Evolutionary conservation across 1,140 invertebrate genomes (phyloP), one percentile per base, ranked within the genome.

Genomic region (Macrotrachela quadricornifera): DNA sequence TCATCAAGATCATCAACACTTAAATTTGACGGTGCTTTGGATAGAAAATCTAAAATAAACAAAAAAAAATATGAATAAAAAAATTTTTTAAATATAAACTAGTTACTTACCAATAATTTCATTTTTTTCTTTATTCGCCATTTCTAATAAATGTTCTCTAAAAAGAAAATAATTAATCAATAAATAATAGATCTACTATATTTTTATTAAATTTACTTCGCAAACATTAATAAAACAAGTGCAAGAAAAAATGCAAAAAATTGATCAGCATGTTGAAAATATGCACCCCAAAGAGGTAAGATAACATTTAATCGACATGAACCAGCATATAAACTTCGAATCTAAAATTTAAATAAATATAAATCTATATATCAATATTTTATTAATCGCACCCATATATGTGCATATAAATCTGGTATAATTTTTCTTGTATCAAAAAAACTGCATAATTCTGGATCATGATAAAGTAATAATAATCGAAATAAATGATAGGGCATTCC

Each of bases 231-330:
- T 11, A 54, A 46, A 44, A 95, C 91, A 18, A 97, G 73, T 1
- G 82, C 81, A 46, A 97, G 74, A 63, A 92, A 95, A 66, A 96
- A 87, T 59, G 92, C 78, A 57, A 96, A 83, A 73, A 95, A 97
- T 17, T 85, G 85, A 74, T 97, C 91, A 10, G 67, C 66, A 66
- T 86, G 82, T 73, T 94, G 88, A 63, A 97, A 90, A 65, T 96
- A 96, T 38, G 88, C 75, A 73, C 96, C 91, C 92, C 92, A 97
- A 79, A 97, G 85, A 57, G 78, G 78, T 52, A 82, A 77, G 49
- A 84, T 81, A 10, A 90, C 82, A 58, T 82, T 78, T 48, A 91
- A 73, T 59, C 77, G 80, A 67, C 87, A 91, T 21, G 79, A 79
- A 17, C 79, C 78, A 21, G 86, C 79, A 72, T 97, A 92, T 17